Evolutionary conservation across 2,888 invertebrate genomes (phyloP).

Genomic region (Resseliella maxima): DNA sequence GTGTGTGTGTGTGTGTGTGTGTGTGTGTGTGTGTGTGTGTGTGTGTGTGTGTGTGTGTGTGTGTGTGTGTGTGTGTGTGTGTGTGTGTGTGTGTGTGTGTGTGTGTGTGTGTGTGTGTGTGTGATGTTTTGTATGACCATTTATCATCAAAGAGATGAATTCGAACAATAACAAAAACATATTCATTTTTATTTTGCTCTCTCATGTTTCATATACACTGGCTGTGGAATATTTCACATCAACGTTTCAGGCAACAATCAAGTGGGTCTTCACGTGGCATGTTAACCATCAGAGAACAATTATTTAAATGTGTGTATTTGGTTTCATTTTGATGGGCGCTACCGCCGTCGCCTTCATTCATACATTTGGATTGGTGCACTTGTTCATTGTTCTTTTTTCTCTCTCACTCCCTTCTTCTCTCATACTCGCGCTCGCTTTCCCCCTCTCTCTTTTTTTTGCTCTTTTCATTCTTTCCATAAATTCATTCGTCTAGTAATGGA

Average conservation of each 20-base stretch:
- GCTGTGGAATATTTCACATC: background rate
- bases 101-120: background rate
- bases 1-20: constrained; percentile 2
- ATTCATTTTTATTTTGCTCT: background rate
- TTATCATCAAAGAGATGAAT: background rate
- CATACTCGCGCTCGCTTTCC: too few species aligned
- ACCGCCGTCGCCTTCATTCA: background rate
- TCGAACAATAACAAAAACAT: constrained; percentile 36
- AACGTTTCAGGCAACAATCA: background rate
- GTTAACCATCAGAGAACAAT: constrained; percentile 49
- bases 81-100: background rate
- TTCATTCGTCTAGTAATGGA: constrained; percentile 22
- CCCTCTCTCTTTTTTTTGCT: too few species aligned
- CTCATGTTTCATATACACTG: background rate
- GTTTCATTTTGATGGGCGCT: background rate
- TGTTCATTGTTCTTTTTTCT: too few species aligned
- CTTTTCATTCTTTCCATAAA: too few species aligned
- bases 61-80: background rate
- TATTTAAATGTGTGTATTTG: constrained; percentile 54
- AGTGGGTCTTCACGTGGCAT: constrained; percentile 34
- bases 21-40: background rate
- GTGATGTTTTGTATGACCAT: too few species aligned
- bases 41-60: constrained; percentile 5
- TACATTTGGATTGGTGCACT: background rate
- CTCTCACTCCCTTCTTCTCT: too few species aligned